A percentile compares a stretch with the other conserved stretches of the same genome.
Conservation (phyloP, 2,113 vertebrate species). For the Cynocephalus volans region DNA sequence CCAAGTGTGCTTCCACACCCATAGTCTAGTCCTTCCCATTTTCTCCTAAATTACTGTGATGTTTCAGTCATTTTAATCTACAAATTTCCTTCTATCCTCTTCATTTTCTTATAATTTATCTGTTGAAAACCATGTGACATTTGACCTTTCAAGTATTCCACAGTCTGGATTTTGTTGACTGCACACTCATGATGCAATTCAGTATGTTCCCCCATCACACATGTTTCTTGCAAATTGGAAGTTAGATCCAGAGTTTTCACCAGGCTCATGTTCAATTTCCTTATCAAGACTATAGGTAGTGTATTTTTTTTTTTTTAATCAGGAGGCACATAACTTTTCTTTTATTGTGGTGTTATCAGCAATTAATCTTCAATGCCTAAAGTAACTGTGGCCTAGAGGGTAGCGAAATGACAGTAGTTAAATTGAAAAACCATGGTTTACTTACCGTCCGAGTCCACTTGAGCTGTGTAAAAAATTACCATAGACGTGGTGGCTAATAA, state of each 20-base stretch:
- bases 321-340: background rate
- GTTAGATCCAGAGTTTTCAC: background rate
- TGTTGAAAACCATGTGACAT: background rate
- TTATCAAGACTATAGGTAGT: background rate
- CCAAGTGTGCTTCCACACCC: background rate
- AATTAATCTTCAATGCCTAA: background rate
- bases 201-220: background rate
- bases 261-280: background rate
- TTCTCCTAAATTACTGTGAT: background rate
- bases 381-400: background rate
- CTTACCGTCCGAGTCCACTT: background rate
- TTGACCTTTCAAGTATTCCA: background rate
- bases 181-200: accelerated
- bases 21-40: background rate
- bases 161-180: background rate
- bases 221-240: background rate
- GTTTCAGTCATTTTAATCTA: background rate
- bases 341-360: background rate
- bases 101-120: background rate
- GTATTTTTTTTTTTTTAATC: background rate
- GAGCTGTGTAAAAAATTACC: background rate
- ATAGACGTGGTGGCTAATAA: background rate
- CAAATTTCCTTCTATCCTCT: background rate
- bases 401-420: background rate
- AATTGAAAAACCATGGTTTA: background rate